A percentile compares a stretch with the other conserved stretches of the same genome.
These are phyloP conservation scores for Cassiopea xamachana DNA, from an alignment of 30 jellyfish, hydroid and myxozoan species.

Conservation along the genomic window DNA sequence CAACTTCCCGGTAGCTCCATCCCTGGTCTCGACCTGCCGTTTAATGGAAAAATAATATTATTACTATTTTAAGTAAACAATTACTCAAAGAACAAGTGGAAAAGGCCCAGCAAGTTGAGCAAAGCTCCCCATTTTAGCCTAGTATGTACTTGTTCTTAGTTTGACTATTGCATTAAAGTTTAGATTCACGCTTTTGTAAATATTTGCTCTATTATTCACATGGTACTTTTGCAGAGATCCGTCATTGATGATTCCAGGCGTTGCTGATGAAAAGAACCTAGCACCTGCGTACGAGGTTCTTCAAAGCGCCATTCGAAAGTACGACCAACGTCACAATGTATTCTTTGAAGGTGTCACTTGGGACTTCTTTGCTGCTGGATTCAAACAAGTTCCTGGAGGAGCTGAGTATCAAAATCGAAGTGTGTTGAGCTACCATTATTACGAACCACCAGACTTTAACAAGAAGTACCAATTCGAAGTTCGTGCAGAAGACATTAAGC, in stretches of 20 bases:
- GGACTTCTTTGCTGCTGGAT: constrained; percentile 96
- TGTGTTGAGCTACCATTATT: constrained; percentile 96
- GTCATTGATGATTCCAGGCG: constrained; percentile 90
- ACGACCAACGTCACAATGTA: constrained; percentile 86
- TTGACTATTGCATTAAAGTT: no score
- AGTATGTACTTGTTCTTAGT: no score
- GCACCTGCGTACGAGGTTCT: constrained; percentile 96
- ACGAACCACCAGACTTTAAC: constrained; percentile 99
- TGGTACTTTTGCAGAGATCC: constrained; percentile 65
- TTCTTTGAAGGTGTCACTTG: constrained; percentile 92
- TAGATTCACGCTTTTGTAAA: no score
- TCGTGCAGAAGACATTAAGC: constrained; percentile 87
- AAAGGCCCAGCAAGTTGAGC: no score
- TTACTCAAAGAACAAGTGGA: no score
- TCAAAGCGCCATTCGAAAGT: constrained; percentile 94
- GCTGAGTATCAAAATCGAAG: constrained; percentile 82
- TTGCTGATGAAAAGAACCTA: constrained; percentile 89
- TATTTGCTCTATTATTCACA: no score
- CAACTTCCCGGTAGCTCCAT: no score
- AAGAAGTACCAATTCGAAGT: constrained; percentile 87
- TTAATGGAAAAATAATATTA: no score
- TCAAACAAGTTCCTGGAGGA: constrained; percentile 96
- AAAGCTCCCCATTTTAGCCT: no score
- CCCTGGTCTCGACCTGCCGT: no score
- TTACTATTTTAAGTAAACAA: no score